Conservation (phyloP, 2,888 invertebrate genomes). For the Cataglyphis albicans region DNA sequence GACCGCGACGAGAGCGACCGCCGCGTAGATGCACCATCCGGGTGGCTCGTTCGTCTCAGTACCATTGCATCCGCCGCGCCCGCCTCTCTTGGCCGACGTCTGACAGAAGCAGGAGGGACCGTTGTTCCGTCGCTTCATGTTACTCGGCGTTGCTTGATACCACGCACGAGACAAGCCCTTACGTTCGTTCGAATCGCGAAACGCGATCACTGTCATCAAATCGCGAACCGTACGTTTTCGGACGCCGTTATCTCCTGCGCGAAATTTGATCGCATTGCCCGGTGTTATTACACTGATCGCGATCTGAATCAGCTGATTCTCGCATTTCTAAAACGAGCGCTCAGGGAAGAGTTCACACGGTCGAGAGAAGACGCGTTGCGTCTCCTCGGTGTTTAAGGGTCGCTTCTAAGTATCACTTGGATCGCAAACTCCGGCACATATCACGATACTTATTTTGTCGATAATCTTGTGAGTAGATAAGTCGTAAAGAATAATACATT, state of each 20-base stretch:
- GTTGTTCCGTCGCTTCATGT: conserved; percentile 80
- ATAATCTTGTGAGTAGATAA: neutral
- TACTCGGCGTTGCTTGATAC: conserved; percentile 40
- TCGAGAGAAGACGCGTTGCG: neutral
- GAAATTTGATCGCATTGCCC: conserved; percentile 29
- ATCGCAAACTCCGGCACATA: conserved; percentile 18
- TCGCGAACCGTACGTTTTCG: conserved; percentile 23
- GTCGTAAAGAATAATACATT: neutral
- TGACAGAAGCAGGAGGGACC: conserved; percentile 77
- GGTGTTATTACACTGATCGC: conserved; percentile 47
- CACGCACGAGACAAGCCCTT: conserved; percentile 53
- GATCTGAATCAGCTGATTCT: conserved; percentile 52
- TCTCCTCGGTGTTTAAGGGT: conserved; percentile 6
- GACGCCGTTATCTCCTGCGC: conserved; percentile 61
- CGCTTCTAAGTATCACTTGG: conserved; percentile 15
- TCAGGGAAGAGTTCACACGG: conserved; percentile 10
- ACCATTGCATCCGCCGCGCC: conserved; percentile 85
- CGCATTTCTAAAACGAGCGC: conserved; percentile 61
- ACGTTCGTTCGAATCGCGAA: conserved; percentile 63
- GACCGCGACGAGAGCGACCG: conserved; percentile 90
- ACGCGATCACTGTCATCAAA: conserved; percentile 64
- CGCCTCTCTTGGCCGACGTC: conserved; percentile 64
- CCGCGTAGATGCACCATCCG: conserved; percentile 89
- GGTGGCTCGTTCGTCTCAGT: conserved; percentile 84
- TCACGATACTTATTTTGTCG: neutral